Conservation (phyloP, 2,888 invertebrate genomes). For the Morpho deidamia region DNA sequence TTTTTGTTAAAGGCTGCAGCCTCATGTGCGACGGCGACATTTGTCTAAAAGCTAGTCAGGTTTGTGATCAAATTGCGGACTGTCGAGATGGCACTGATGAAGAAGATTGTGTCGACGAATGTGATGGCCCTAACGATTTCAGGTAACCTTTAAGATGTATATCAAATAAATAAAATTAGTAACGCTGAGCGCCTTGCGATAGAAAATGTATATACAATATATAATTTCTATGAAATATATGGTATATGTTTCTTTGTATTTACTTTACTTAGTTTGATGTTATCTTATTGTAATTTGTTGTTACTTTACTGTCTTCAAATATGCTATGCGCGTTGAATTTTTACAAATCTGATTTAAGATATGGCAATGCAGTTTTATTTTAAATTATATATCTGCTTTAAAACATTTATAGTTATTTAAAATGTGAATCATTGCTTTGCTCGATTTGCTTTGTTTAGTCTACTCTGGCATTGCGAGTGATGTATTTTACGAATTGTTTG, state of each 20-base stretch:
- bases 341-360: no score
- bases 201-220: no score
- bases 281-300: no score
- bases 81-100: slow-evolving; percentile 82
- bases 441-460: slow-evolving; percentile 7
- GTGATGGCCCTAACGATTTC: slow-evolving; percentile 54
- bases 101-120: slow-evolving; percentile 39
- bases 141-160: slow-evolving; percentile 43
- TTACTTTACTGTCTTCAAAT: no score
- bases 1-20: slow-evolving; percentile 58
- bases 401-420: no score
- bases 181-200: not conserved
- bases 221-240: no score
- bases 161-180: not conserved
- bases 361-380: not conserved
- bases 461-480: not conserved
- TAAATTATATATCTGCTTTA: not conserved
- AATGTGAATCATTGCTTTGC: not conserved
- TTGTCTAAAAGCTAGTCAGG: slow-evolving; percentile 78
- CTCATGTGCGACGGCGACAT: slow-evolving; percentile 66
- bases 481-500: not conserved
- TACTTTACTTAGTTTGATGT: no score
- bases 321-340: no score
- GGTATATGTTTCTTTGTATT: no score
- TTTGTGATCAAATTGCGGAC: slow-evolving; percentile 78